phyloP scores from a whole-genome alignment of 2,888 invertebrate genomes.

The Clusia tigrina region DNA sequence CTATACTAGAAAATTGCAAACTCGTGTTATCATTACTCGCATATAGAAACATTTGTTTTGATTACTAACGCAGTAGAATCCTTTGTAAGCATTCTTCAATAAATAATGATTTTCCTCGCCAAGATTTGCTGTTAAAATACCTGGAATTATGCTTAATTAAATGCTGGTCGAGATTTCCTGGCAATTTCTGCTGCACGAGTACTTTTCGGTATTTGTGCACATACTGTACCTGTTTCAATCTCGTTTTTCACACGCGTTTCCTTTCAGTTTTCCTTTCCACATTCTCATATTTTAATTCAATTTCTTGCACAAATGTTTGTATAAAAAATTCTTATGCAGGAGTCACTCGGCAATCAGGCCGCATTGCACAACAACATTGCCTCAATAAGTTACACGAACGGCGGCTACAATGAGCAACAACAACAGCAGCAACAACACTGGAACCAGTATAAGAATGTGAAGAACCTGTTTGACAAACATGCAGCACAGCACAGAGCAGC shows the following conservation, averaged over 20 bases:
- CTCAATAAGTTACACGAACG: conserved; percentile 21
- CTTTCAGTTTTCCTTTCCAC: conserved; percentile 5
- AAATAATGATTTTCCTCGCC: too few species aligned
- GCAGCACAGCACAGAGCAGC: background rate
- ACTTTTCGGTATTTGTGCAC: background rate
- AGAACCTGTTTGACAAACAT: conserved; percentile 4
- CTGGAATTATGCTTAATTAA: too few species aligned
- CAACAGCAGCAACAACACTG: background rate
- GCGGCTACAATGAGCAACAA: conserved; percentile 15
- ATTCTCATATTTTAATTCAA: conserved; percentile 4
- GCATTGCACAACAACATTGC: conserved; percentile 6
- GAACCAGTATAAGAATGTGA: too few species aligned
- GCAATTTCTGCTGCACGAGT: conserved; percentile 7
- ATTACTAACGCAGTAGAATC: too few species aligned
- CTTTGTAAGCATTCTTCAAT: too few species aligned
- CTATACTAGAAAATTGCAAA: too few species aligned
- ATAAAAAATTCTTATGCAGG: conserved; percentile 13
- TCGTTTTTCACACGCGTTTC: background rate
- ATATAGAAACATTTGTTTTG: too few species aligned
- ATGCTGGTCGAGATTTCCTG: too few species aligned
- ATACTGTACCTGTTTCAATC: conserved; percentile 6
- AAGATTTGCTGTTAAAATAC: too few species aligned
- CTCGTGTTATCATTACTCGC: too few species aligned
- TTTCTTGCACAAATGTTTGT: conserved; percentile 25
- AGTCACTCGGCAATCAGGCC: conserved; percentile 1